Evolutionary conservation across 2,113 vertebrate genomes (phyloP), one percentile per base, ranked within the genome.

Genomic region (Calidris pugnax): DNA sequence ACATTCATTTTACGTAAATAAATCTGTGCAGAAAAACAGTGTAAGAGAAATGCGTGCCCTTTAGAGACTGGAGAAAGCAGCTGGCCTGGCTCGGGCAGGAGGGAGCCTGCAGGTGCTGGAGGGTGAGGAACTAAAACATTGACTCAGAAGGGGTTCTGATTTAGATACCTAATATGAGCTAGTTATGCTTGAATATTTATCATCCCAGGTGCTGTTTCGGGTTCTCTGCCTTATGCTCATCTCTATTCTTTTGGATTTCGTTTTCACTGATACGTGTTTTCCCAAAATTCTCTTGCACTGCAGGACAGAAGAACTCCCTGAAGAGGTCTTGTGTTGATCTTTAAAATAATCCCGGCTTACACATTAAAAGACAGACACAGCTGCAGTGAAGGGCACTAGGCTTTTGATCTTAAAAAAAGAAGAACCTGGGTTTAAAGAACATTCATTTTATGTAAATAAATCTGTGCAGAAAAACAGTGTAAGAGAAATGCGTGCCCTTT

Each of bases 381-480:
- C 86, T 95, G 86, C 77, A 95, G 50, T 30, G 82, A 93, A 96
- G 45, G 35, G 19, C 14, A 22, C 14, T 23, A 67, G 56, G 43
- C 39, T 86, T 96, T 95, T 93, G 90, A 86, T 81, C 56, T 84
- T 63, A 8, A 56, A 59, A 80, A 66, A 72, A 64, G 10, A 76
- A 64, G 1, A 66, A 85, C 45, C 32, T 37, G 41, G 15, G 17
- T 76, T 84, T 92, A 84, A 95, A 75, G 55, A 90, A 85, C 59
- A 37, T 43, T 94, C 32, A 76, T 69, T 81, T 95, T 68, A 66
- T 55, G 48, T 48, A 96, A 96, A 95, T 78, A 93, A 94, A 87
- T 48, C 69, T 48, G 66, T 43, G 41, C 43, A 87, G 66, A 50
- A 84, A 79, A 87, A 41, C 20, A 87, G 6, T 0, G 5, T 55